phyloP scores from a whole-genome alignment of 2,888 invertebrate species.

The Zygothrica quintamaculata region DNA sequence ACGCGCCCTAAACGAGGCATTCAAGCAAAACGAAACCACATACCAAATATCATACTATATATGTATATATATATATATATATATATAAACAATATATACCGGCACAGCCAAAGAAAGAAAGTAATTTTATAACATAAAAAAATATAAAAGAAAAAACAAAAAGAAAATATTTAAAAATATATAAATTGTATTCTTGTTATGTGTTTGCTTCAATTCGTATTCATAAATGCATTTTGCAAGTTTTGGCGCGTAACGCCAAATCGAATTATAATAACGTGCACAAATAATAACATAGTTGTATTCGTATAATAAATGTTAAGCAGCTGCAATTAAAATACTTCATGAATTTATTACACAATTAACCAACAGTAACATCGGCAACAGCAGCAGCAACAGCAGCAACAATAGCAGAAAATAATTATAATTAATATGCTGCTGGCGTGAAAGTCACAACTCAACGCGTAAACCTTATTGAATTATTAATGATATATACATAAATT shows the following conservation, averaged over 20 bases:
- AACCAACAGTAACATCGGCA: slow-evolving; percentile 38
- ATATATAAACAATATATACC: slow-evolving; percentile 12
- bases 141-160: slow-evolving; percentile 11
- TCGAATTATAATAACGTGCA: slow-evolving; percentile 33
- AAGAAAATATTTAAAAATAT: slow-evolving; percentile 2
- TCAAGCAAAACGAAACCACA: slow-evolving; percentile 63
- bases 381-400: slow-evolving; percentile 30
- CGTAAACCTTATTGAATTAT: slow-evolving; percentile 60
- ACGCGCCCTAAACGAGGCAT: slow-evolving; percentile 75
- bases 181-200: slow-evolving; percentile 49
- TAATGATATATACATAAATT: slow-evolving; percentile 57
- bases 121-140: slow-evolving; percentile 50
- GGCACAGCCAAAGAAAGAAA: slow-evolving; percentile 53
- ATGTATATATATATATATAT: too few species aligned
- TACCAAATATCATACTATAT: slow-evolving; percentile 16
- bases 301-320: slow-evolving; percentile 52
- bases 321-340: slow-evolving; percentile 72
- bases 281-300: slow-evolving; percentile 14
- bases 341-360: slow-evolving; percentile 79
- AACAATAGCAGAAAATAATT: slow-evolving; percentile 27
- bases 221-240: slow-evolving; percentile 32
- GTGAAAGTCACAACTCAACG: slow-evolving; percentile 68
- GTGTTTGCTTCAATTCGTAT: slow-evolving; percentile 39
- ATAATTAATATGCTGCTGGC: slow-evolving; percentile 67
- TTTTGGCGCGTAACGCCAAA: slow-evolving; percentile 53